A percentile compares a stretch with the other conserved stretches of the same genome.
phyloP scores from a whole-genome alignment of 2,113 vertebrate genomes.

The Empidonax alnorum region DNA sequence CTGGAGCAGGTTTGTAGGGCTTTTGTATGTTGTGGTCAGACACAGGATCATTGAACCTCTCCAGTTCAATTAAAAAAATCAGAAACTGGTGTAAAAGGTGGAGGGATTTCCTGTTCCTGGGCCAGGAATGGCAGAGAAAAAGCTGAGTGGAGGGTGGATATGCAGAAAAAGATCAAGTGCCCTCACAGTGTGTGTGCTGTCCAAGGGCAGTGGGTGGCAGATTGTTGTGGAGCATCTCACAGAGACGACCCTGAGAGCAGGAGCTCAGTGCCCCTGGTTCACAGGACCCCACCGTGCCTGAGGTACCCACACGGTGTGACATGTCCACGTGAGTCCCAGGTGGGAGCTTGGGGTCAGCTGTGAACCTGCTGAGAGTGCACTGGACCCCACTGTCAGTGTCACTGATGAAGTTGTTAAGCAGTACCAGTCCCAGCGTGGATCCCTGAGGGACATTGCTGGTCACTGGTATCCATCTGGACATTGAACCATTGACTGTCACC shows the following conservation, averaged over 20 bases:
- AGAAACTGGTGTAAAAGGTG: not conserved
- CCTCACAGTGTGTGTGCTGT: not conserved
- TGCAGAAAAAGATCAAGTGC: not conserved
- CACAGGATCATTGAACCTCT: not conserved
- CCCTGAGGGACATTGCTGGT: not conserved
- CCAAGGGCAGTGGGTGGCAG: no score
- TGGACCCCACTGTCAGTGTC: no score
- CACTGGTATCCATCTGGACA: not conserved
- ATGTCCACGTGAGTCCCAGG: not conserved
- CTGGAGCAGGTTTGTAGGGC: not conserved
- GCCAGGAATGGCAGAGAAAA: not conserved
- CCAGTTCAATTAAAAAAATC: not conserved
- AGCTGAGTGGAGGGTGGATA: not conserved
- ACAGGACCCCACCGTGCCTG: no score
- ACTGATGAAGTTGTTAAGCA: not conserved
- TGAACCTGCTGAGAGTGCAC: not conserved
- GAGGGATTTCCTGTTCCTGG: not conserved
- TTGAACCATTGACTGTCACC: not conserved
- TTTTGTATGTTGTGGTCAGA: not conserved
- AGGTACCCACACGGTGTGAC: no score
- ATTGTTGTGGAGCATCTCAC: not conserved
- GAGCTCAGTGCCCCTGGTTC: not conserved
- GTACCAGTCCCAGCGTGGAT: not conserved
- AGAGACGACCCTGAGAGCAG: not conserved
- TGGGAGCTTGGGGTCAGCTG: not conserved